Evolutionary conservation across 2,113 vertebrate species (phyloP).

Genomic region (Pituophis catenifer): DNA sequence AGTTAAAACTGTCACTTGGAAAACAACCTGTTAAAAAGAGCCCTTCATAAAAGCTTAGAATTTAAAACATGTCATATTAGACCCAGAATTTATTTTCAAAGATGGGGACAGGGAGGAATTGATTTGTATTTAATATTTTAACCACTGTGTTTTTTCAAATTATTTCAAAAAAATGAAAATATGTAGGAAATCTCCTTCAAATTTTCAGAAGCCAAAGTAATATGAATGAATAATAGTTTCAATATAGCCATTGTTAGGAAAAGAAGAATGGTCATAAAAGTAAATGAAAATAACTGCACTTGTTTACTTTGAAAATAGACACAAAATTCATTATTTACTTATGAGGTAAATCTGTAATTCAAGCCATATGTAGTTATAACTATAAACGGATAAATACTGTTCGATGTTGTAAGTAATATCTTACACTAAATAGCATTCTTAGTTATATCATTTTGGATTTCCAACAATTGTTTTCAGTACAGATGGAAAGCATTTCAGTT

Average conservation of each 20-base stretch:
- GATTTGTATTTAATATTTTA: neutral
- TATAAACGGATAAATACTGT: slow-evolving; percentile 5
- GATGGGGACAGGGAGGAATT: neutral
- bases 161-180: neutral
- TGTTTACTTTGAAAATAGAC: neutral
- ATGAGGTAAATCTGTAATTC: neutral
- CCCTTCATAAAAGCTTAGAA: neutral
- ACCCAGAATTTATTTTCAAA: neutral
- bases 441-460: slow-evolving; percentile 39
- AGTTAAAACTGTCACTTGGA: neutral
- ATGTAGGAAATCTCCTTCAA: no score
- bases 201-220: neutral
- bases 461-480: slow-evolving; percentile 8
- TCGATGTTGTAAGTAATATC: slow-evolving; percentile 44
- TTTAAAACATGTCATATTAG: neutral
- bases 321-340: neutral
- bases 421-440: slow-evolving; percentile 40
- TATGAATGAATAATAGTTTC: neutral
- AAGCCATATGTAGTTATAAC: slow-evolving; percentile 15
- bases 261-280: neutral
- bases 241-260: neutral
- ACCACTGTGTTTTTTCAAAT: neutral
- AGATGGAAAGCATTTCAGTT: slow-evolving; percentile 30
- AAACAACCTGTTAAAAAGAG: neutral
- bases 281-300: neutral